Evolutionary conservation across 2,888 invertebrate species (phyloP).

Genomic region (Anagyrus pseudococci): DNA sequence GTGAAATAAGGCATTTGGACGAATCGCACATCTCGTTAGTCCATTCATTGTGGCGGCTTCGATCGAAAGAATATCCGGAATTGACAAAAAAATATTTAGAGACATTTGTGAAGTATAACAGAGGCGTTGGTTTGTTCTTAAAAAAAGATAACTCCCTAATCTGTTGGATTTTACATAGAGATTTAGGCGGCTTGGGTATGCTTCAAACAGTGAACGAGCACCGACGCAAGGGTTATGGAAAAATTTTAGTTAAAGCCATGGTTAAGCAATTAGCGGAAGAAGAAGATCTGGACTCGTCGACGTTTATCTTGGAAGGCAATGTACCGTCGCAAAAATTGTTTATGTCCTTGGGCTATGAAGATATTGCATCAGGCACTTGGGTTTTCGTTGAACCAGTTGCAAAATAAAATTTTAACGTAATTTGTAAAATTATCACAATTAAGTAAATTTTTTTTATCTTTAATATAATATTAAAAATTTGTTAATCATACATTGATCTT

Average conservation of each 20-base stretch:
- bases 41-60: conserved; percentile 55
- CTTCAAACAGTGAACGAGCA: conserved; percentile 56
- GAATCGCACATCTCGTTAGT: conserved; percentile 48
- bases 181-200: conserved; percentile 53
- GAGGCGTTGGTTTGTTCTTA: conserved; percentile 56
- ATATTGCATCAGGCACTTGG: conserved; percentile 1
- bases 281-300: conserved; percentile 47
- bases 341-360: conserved; percentile 4
- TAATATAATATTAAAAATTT: not conserved
- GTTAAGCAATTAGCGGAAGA: conserved; percentile 53
- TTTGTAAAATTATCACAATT: no score
- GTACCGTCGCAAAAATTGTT: conserved; percentile 55
- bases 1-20: conserved; percentile 51
- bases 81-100: conserved; percentile 43
- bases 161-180: conserved; percentile 57
- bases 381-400: no score
- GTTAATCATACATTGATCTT: conserved; percentile 41
- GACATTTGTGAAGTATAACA: conserved; percentile 54
- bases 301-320: conserved; percentile 54
- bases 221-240: conserved; percentile 55
- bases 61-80: conserved; percentile 45
- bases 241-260: conserved; percentile 51
- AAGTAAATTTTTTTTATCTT: not conserved
- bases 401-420: no score
- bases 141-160: conserved; percentile 53